Evolutionary conservation across 2,113 vertebrate genomes (phyloP).

Genomic region (Vicugna pacos): DNA sequence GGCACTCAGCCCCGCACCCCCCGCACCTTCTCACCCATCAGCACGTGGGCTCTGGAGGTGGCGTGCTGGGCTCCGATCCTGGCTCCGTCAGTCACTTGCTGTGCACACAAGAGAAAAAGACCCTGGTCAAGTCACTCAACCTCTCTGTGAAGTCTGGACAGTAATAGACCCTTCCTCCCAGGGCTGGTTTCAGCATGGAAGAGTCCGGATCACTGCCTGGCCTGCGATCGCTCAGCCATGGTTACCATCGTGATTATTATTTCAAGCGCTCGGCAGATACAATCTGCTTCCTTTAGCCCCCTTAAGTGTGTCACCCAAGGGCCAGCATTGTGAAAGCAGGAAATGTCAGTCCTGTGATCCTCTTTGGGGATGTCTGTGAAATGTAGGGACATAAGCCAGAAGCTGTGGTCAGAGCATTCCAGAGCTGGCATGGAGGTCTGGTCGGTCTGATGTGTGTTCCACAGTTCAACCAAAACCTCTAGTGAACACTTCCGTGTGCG

Average conservation of each 20-base stretch:
- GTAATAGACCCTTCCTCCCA: neutral
- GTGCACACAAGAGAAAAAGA: too few relatives aligned
- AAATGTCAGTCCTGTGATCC: neutral
- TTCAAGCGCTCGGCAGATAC: neutral
- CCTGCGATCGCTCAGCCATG: neutral
- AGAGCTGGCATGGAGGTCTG: neutral
- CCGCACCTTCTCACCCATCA: neutral
- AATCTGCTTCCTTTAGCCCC: neutral
- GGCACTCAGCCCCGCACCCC: neutral
- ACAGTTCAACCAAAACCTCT: neutral
- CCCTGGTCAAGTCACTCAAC: neutral
- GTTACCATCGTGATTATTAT: neutral
- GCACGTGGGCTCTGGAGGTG: neutral
- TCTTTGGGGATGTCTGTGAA: neutral
- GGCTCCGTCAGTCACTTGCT: neutral
- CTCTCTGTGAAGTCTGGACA: neutral
- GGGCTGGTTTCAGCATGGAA: neutral
- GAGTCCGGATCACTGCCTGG: neutral
- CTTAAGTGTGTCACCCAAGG: neutral
- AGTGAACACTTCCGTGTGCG: neutral
- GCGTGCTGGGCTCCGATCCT: neutral
- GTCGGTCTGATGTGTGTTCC: neutral
- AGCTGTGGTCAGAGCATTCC: neutral
- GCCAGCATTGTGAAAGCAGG: slow-evolving; percentile 24
- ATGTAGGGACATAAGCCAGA: neutral